A percentile compares a stretch with the other conserved stretches of the same genome.
Evolutionary conservation across 1,140 invertebrate genomes (phyloP).

Genomic region (Bombus superbus): DNA sequence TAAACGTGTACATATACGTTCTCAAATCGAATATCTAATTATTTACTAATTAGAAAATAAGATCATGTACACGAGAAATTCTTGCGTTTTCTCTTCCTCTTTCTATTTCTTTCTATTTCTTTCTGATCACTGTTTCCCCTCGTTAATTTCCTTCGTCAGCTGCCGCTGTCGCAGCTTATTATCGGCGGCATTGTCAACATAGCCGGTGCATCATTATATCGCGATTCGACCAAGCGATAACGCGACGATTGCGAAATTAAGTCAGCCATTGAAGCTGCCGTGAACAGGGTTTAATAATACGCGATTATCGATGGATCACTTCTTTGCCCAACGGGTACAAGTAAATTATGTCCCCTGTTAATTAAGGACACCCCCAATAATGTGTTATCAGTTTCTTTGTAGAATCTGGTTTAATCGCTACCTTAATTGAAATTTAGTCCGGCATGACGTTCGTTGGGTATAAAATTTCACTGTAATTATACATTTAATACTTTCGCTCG

Average conservation of each 20-base stretch:
- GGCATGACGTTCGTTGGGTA: background rate
- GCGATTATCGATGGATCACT: background rate
- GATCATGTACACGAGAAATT: background rate
- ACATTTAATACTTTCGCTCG: background rate
- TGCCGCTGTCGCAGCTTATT: constrained; percentile 28
- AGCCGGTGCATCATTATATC: constrained; percentile 16
- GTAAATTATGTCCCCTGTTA: background rate
- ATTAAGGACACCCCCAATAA: background rate
- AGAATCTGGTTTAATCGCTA: background rate
- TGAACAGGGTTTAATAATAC: constrained; percentile 38
- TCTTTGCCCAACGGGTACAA: background rate
- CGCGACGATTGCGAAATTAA: constrained; percentile 31
- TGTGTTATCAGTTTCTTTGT: background rate
- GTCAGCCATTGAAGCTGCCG: constrained; percentile 20
- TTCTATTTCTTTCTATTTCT: background rate
- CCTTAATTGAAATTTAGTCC: background rate
- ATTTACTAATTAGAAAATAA: no score
- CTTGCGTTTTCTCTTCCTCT: no score
- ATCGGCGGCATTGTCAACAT: constrained; percentile 23
- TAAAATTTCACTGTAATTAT: background rate
- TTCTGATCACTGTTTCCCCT: background rate
- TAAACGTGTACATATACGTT: background rate
- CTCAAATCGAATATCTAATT: background rate
- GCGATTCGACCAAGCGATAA: constrained; percentile 27
- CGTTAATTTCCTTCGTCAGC: background rate